These are phyloP conservation scores for Macropis europaea DNA, from an alignment of 2,888 invertebrate genomes.

Conservation along the genomic window DNA sequence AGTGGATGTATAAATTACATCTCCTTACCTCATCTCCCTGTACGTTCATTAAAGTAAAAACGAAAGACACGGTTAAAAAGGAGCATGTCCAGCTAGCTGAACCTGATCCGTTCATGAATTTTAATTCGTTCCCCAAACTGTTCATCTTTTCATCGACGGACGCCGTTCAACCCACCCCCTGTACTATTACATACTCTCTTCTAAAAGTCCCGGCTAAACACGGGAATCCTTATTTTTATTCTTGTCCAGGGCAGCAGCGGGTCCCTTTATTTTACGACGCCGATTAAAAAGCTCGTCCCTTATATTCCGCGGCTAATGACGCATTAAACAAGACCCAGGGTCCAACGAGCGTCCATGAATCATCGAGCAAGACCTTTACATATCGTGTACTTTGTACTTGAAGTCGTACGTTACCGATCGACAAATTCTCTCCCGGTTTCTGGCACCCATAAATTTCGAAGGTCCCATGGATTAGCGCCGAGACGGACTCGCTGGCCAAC, in stretches of 20 bases:
- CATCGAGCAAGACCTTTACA: conserved; percentile 6
- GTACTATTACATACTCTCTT: too few relatives aligned
- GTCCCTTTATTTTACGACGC: conserved; percentile 5
- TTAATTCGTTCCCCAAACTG: too few relatives aligned
- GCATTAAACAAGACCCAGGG: conserved; percentile 21
- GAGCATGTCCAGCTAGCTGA: too few relatives aligned
- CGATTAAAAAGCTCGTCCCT: conserved; percentile 14
- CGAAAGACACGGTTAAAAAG: too few relatives aligned
- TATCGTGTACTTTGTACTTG: conserved; percentile 16
- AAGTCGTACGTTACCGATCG: conserved; percentile 48
- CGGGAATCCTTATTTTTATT: too few relatives aligned
- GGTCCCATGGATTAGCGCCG: conserved; percentile 36
- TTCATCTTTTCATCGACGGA: too few relatives aligned
- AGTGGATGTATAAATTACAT: too few relatives aligned
- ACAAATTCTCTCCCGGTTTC: conserved; percentile 41
- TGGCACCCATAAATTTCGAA: conserved; percentile 36
- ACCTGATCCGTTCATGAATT: too few relatives aligned
- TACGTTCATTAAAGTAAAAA: too few relatives aligned
- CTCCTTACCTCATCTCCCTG: too few relatives aligned
- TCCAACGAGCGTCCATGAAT: conserved; percentile 30
- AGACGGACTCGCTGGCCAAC: background rate
- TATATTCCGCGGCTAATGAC: conserved; percentile 21
- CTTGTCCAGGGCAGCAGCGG: background rate
- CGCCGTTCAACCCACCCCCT: too few relatives aligned
- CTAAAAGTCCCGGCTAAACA: too few relatives aligned